These are phyloP conservation scores for Euclidia mi DNA, from an alignment of 2,888 invertebrate species.

Conservation along the genomic window DNA sequence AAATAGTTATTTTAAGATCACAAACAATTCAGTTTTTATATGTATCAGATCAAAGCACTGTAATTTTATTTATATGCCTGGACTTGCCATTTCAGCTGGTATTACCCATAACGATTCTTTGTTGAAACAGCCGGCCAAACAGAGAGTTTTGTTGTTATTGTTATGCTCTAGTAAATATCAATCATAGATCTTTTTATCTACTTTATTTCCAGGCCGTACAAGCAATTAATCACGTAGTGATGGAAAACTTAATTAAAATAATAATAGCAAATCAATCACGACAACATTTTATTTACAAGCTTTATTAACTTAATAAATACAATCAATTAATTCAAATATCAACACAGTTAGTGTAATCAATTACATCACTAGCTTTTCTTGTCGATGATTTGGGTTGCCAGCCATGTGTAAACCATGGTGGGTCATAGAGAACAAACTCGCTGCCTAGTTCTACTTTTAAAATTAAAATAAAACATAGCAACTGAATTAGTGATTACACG, in stretches of 20 bases:
- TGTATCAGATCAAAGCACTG: too few species aligned
- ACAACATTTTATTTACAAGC: conserved; percentile 46
- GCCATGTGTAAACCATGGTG: conserved; percentile 5
- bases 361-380: conserved; percentile 16
- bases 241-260: neutral
- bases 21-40: too few species aligned
- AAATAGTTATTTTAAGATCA: too few species aligned
- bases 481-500: conserved; percentile 1
- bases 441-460: neutral
- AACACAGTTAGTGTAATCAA: conserved; percentile 34
- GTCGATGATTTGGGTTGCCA: conserved; percentile 20
- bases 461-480: neutral
- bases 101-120: too few species aligned
- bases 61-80: too few species aligned
- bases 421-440: neutral
- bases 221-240: too few species aligned
- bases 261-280: conserved; percentile 14
- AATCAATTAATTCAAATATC: conserved; percentile 37
- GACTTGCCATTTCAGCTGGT: too few species aligned
- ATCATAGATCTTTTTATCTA: too few species aligned
- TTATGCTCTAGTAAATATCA: too few species aligned
- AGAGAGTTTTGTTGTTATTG: too few species aligned
- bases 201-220: too few species aligned
- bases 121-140: too few species aligned
- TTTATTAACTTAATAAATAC: conserved; percentile 55